Conservation (phyloP, 2,888 invertebrate species). For the Melanostoma scalare region DNA sequence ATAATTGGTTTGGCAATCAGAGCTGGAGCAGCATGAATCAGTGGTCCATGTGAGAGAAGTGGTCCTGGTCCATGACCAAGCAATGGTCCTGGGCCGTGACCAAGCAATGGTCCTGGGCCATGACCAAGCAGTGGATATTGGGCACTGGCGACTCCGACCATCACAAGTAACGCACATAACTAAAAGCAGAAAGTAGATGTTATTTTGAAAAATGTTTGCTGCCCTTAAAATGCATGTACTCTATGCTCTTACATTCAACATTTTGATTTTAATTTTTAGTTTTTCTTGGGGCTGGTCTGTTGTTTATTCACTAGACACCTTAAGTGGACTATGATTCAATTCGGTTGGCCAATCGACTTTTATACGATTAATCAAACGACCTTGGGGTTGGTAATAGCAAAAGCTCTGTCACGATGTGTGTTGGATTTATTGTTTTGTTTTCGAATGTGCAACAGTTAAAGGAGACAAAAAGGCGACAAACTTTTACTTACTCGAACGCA, state of each 20-base stretch:
- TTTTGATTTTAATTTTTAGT: constrained; percentile 22
- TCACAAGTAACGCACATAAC: constrained; percentile 52
- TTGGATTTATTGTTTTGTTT: too few relatives aligned
- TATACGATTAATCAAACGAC: constrained; percentile 75
- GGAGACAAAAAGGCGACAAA: too few relatives aligned
- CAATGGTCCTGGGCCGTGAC: constrained; percentile 18
- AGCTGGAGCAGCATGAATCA: constrained; percentile 55
- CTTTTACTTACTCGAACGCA: too few relatives aligned
- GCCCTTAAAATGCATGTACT: background rate
- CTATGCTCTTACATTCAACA: constrained; percentile 45
- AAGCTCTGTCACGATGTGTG: too few relatives aligned
- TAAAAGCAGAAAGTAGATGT: constrained; percentile 8
- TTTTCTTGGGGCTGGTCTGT: constrained; percentile 21
- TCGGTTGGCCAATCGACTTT: constrained; percentile 78
- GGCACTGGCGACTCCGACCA: constrained; percentile 67
- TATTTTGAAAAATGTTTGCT: background rate
- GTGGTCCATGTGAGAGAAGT: constrained; percentile 45
- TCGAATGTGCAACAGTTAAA: too few relatives aligned
- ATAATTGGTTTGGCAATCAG: constrained; percentile 55
- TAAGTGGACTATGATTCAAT: constrained; percentile 80
- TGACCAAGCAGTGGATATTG: constrained; percentile 41
- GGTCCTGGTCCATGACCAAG: constrained; percentile 27
- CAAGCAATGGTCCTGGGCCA: constrained; percentile 30
- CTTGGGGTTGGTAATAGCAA: constrained; percentile 24
- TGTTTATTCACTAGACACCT: constrained; percentile 78